Evolutionary conservation across 2,888 invertebrate genomes (phyloP).

Genomic region (Campoplex capitator): DNA sequence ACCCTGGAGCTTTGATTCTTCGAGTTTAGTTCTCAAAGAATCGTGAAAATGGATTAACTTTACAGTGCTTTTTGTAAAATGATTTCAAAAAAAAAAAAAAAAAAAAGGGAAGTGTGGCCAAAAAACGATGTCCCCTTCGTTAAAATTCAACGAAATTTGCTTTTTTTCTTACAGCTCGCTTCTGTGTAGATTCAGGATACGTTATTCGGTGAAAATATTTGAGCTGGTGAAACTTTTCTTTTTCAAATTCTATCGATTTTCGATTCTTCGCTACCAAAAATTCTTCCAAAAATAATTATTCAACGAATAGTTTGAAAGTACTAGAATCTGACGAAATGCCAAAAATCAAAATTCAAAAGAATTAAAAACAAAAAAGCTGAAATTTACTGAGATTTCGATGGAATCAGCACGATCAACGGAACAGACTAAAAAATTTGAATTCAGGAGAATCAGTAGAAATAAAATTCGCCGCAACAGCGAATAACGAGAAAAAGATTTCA

Average conservation of each 20-base stretch:
- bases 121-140: background rate
- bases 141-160: slow-evolving; percentile 9
- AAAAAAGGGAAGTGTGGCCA: background rate
- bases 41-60: background rate
- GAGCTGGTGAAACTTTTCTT: background rate
- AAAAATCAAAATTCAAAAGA: background rate
- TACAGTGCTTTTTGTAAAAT: background rate
- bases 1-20: slow-evolving; percentile 19
- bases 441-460: background rate
- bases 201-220: no score
- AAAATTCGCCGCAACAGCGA: background rate
- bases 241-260: background rate
- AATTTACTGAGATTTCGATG: background rate
- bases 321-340: background rate
- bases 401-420: background rate
- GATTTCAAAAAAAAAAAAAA: background rate
- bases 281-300: background rate
- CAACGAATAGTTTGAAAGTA: background rate
- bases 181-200: background rate
- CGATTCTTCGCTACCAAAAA: no score
- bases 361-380: background rate
- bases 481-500: slow-evolving; percentile 1
- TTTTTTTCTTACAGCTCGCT: background rate
- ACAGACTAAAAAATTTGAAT: background rate
- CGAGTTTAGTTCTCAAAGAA: background rate